phyloP scores from a whole-genome alignment of 2,888 invertebrate genomes.

The Acronicta leporina region DNA sequence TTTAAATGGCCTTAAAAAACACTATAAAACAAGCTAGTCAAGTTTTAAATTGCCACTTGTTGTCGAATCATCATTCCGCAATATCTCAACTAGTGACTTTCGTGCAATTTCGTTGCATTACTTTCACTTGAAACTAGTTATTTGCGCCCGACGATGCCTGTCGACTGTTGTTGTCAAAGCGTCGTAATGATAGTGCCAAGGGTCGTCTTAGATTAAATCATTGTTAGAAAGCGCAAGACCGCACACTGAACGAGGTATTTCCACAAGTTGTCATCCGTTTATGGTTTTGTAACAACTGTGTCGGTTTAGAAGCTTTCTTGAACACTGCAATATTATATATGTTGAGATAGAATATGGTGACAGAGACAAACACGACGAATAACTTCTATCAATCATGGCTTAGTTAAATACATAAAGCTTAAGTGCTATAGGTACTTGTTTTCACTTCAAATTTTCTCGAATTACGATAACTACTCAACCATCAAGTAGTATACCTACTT shows the following conservation, averaged over 20 bases:
- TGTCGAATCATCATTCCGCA: conserved; percentile 26
- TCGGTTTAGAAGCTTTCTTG: not conserved
- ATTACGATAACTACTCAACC: no score
- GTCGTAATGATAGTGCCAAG: conserved; percentile 45
- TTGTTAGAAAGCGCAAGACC: conserved; percentile 45
- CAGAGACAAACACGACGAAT: no score
- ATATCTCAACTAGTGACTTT: conserved; percentile 45
- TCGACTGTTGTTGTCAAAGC: conserved; percentile 33
- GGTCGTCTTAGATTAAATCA: conserved; percentile 49
- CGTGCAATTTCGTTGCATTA: conserved; percentile 45
- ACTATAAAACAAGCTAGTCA: not conserved
- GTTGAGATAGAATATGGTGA: no score
- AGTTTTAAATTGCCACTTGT: conserved; percentile 27
- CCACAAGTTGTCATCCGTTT: not conserved
- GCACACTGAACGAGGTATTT: conserved; percentile 13
- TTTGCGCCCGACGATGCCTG: conserved; percentile 51
- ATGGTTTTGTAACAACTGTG: not conserved
- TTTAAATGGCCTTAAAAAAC: not conserved
- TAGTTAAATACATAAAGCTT: no score
- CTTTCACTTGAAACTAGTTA: conserved; percentile 52
- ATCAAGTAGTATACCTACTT: no score
- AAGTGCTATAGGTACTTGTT: no score
- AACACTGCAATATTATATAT: no score
- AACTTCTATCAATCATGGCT: no score
- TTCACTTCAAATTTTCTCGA: no score